These are phyloP conservation scores for Meliscaeva auricollis DNA, from an alignment of 2,888 invertebrate species.

Conservation along the genomic window DNA sequence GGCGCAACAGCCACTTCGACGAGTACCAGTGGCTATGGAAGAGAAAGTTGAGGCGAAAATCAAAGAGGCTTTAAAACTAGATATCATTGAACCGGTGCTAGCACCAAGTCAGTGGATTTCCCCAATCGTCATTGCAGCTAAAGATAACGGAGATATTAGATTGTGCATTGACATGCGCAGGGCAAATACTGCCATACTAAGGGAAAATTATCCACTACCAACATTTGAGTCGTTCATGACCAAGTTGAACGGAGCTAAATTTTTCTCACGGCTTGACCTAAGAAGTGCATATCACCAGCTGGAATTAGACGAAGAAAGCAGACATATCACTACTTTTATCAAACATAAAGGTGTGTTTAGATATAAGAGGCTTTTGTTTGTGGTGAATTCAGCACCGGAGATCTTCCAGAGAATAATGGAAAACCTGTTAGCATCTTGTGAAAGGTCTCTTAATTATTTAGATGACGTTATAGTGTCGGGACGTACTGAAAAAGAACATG, in stretches of 20 bases:
- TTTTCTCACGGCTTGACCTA: conserved; percentile 78
- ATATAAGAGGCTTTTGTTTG: conserved; percentile 79
- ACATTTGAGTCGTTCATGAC: conserved; percentile 70
- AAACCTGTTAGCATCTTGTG: conserved; percentile 75
- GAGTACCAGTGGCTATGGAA: conserved; percentile 79
- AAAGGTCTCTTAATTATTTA: neutral
- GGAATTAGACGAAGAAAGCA: too few species aligned
- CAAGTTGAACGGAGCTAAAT: conserved; percentile 70
- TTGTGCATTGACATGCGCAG: conserved; percentile 81
- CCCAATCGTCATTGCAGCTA: conserved; percentile 68
- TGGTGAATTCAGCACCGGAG: conserved; percentile 79
- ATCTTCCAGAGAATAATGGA: conserved; percentile 78
- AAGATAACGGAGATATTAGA: conserved; percentile 76
- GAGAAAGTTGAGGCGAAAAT: conserved; percentile 27
- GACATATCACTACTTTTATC: too few species aligned
- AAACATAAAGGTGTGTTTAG: conserved; percentile 76
- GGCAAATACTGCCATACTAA: conserved; percentile 79
- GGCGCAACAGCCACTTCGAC: conserved; percentile 78
- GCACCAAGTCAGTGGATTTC: conserved; percentile 79
- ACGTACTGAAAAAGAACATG: conserved; percentile 2
- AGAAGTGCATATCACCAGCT: too few species aligned
- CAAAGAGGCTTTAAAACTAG: too few species aligned
- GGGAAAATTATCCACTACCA: conserved; percentile 64
- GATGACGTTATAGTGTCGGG: neutral
- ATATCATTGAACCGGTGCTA: conserved; percentile 25